Percentiles rank a stretch among this genome's conserved stretches.
phyloP scores from a whole-genome alignment of 2,113 vertebrate species.

The Rhea pennata region DNA sequence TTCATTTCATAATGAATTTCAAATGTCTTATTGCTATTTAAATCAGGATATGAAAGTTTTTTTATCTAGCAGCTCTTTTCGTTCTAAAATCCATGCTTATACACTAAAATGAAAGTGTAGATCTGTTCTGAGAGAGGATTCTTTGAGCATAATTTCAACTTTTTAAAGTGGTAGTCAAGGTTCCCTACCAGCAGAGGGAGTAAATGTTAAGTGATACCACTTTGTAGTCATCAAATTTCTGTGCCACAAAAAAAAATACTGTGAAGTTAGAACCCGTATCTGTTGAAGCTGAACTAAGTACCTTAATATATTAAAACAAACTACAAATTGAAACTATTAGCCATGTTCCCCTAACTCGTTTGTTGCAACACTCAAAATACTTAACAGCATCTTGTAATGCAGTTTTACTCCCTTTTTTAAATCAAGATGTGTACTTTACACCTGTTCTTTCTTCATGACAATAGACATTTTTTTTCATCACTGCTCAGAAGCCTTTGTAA shows the following conservation, averaged over 20 bases:
- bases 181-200: conserved; percentile 60
- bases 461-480: neutral
- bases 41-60: neutral
- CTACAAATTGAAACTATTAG: neutral
- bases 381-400: neutral
- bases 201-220: neutral
- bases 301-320: neutral
- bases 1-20: neutral
- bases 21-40: neutral
- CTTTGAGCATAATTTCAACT: neutral
- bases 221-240: neutral
- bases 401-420: neutral
- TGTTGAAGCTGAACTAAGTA: neutral
- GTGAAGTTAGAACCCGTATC: neutral
- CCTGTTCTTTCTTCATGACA: neutral
- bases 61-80: neutral
- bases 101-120: neutral
- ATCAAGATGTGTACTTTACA: neutral
- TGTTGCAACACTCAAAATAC: neutral
- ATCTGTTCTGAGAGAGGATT: neutral
- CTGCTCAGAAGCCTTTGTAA: neutral
- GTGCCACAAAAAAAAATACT: neutral
- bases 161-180: neutral
- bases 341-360: neutral
- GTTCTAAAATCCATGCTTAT: neutral